Base-by-base conservation (phyloP, 2,888 invertebrate species). In the Schizaphis graminum region DNA sequence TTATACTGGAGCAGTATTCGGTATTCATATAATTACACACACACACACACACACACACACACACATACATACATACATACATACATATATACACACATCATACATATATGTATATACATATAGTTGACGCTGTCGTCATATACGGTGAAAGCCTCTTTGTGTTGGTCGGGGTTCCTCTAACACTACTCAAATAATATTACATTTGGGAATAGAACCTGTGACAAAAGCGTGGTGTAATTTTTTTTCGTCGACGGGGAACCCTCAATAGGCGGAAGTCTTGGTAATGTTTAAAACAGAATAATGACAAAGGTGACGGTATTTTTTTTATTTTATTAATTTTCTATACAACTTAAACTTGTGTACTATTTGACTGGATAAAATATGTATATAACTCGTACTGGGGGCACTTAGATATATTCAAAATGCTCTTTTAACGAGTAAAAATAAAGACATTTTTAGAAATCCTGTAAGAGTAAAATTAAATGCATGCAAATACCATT, bases 191-290 rank as follows among this genome's bases (percentile, higher is more conserved):
- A 89, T 57, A 44, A 44, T 53, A 41, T 57, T 35, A 56, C 67
- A 53, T 88, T 49, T 49, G 77, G 88, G 89, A 93, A 93, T 89
- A 44, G 53, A 53, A 88, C 53, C 77, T 7, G 35, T 16, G 35
- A 93, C 89, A 93, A 89, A 85, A 57, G 35, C 56, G 85, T 35
- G 28, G 41, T 84, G 44, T n/a, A 21, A 67, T 87, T 88, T 89
- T 88, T 89, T 77, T 28, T 10, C 28, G 35, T 56, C 13, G 13
- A 41, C 61, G 35, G 35, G 47, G 28, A 26, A 47, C 61, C 61
- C 61, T 87, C 61, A 26, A 61, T 61, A 35, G 57, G 35, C 92
- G 86, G 92, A 92, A 92, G 92, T 92, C 92, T 57, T 47, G 44
- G 13, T 91, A 44, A 26, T 47, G n/a, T 56, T 53, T 41, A 56